phyloP scores from a whole-genome alignment of 2,888 invertebrate species.

The Melipona bicolor region DNA sequence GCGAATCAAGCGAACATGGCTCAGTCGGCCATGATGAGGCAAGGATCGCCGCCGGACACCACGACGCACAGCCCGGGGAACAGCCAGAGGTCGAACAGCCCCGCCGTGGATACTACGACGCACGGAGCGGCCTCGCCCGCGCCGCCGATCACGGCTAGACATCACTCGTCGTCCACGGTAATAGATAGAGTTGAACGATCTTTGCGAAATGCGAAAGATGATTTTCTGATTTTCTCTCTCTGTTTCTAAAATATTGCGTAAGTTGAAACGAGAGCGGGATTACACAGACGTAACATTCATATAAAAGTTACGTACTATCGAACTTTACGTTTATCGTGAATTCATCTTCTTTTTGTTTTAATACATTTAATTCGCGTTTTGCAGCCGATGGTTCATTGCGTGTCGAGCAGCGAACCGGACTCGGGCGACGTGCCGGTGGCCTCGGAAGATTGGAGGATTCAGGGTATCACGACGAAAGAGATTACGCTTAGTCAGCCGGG shows the following conservation, averaged over 20 bases:
- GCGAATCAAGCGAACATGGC: slow-evolving; percentile 79
- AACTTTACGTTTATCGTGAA: too few species aligned
- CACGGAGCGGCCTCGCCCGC: slow-evolving; percentile 83
- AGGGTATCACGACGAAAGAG: slow-evolving; percentile 79
- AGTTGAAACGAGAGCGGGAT: too few species aligned
- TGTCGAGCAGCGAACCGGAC: slow-evolving; percentile 94
- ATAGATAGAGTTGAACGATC: not conserved
- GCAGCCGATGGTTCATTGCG: slow-evolving; percentile 94
- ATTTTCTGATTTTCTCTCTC: not conserved
- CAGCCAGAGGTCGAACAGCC: slow-evolving; percentile 82
- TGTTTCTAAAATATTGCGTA: too few species aligned
- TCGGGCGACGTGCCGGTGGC: slow-evolving; percentile 84
- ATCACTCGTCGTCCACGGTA: slow-evolving; percentile 81
- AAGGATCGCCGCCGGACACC: slow-evolving; percentile 92
- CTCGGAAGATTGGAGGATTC: slow-evolving; percentile 81
- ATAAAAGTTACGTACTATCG: too few species aligned
- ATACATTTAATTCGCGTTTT: slow-evolving; percentile 51
- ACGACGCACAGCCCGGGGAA: slow-evolving; percentile 92
- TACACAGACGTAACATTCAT: too few species aligned
- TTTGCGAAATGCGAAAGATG: not conserved
- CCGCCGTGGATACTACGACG: slow-evolving; percentile 83
- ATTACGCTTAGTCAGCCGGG: slow-evolving; percentile 76
- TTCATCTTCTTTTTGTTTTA: too few species aligned
- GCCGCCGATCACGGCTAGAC: slow-evolving; percentile 78
- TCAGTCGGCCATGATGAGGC: slow-evolving; percentile 83